Percentiles rank a stretch among this genome's conserved stretches.
Conservation (phyloP, 2,888 invertebrate species). For the Invenusta paracnida region DNA sequence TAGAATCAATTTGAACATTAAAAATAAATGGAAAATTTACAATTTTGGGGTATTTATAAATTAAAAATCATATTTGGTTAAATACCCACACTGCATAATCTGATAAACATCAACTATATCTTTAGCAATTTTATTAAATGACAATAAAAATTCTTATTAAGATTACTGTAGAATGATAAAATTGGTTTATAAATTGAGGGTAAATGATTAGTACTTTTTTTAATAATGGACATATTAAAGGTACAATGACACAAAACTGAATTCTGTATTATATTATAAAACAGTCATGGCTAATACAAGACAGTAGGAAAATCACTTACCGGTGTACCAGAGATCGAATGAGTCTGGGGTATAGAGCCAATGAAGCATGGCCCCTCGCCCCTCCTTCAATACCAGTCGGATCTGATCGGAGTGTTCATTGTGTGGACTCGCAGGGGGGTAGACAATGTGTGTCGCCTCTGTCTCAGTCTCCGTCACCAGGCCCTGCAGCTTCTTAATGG, state of each 20-base stretch:
- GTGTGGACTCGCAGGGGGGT: constrained; percentile 65
- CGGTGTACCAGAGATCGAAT: constrained; percentile 28
- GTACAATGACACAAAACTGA: no score
- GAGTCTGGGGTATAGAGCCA: constrained; percentile 33
- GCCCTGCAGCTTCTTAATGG: constrained; percentile 79
- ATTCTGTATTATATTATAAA: no score
- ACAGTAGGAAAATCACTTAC: constrained; percentile 39
- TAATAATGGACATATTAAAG: no score
- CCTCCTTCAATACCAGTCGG: constrained; percentile 41
- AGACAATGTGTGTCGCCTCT: constrained; percentile 84
- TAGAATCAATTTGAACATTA: no score
- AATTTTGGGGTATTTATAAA: no score
- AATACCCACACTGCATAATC: no score
- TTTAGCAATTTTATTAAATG: no score
- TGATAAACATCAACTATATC: no score
- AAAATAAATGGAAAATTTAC: no score
- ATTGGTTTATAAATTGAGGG: neutral
- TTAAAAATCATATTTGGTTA: no score
- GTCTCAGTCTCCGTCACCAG: constrained; percentile 75
- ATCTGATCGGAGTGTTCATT: constrained; percentile 51
- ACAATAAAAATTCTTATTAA: neutral
- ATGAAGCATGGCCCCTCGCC: constrained; percentile 40
- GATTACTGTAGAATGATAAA: neutral
- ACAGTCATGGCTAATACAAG: no score
- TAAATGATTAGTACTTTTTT: no score